Conservation (phyloP, 2,113 vertebrate species). For the Perca flavescens region DNA sequence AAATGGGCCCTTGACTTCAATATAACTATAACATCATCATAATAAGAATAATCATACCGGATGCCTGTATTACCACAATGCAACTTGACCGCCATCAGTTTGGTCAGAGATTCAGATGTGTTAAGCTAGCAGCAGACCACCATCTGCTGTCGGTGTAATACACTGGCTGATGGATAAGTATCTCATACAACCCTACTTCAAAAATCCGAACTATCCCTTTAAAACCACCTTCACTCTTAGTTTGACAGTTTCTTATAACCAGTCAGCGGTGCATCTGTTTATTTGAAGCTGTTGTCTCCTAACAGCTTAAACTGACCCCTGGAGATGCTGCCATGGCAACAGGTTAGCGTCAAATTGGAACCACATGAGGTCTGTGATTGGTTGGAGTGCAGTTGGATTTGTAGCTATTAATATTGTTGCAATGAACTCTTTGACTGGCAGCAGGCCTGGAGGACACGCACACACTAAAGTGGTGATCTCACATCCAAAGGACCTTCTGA, state of each 20-base stretch:
- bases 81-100: neutral
- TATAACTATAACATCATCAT: neutral
- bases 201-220: no score
- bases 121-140: neutral
- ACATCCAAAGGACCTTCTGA: conserved; percentile 20
- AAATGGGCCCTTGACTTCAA: neutral
- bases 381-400: conserved; percentile 36
- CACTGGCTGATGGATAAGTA: no score
- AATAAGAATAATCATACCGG: no score
- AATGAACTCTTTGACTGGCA: conserved; percentile 51
- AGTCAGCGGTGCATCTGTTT: conserved; percentile 8
- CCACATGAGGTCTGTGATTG: conserved; percentile 38
- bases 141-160: neutral
- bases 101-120: neutral
- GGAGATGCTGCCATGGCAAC: conserved; percentile 49
- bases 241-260: conserved; percentile 12
- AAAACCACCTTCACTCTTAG: neutral
- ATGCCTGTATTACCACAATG: neutral
- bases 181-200: no score
- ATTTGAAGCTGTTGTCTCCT: neutral
- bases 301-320: conserved; percentile 20
- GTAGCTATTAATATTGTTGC: conserved; percentile 36
- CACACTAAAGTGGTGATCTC: neutral
- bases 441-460: neutral
- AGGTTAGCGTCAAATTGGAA: conserved; percentile 30